Percentiles rank a stretch among this genome's conserved stretches.
These are phyloP conservation scores for Saccopteryx bilineata DNA, from an alignment of 2,113 vertebrate species.

Conservation along the genomic window DNA sequence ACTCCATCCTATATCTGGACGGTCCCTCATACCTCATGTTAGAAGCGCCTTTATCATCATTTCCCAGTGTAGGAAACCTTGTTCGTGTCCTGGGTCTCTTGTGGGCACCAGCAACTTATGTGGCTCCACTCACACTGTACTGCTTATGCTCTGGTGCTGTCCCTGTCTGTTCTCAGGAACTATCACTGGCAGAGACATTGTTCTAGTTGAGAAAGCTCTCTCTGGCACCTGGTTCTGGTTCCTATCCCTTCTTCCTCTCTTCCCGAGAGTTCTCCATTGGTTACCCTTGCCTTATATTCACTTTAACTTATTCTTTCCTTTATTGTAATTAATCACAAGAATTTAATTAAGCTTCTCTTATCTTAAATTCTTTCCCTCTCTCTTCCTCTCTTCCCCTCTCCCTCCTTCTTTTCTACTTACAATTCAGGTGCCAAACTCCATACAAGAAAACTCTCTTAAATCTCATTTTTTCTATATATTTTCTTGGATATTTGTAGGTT, in stretches of 20 bases:
- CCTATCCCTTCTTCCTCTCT: neutral
- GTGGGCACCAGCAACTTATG: fast-evolving
- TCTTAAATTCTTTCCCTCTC: neutral
- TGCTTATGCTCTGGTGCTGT: neutral
- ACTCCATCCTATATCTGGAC: neutral
- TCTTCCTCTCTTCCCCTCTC: fast-evolving
- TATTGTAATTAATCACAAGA: neutral
- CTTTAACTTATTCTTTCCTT: neutral
- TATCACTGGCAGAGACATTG: fast-evolving
- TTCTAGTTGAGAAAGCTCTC: neutral
- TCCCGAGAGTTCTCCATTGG: fast-evolving
- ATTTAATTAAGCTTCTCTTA: neutral
- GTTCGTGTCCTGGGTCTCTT: too few relatives aligned
- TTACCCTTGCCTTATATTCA: too few relatives aligned
- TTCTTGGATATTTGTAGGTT: neutral
- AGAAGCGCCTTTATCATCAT: neutral
- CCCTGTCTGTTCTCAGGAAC: neutral
- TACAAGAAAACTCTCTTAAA: neutral
- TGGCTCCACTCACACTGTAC: fast-evolving
- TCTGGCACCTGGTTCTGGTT: neutral
- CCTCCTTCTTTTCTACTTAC: neutral
- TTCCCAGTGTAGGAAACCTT: neutral
- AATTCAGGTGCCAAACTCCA: neutral
- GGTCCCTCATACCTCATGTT: neutral
- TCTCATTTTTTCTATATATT: neutral